Evolutionary conservation across 1,140 invertebrate species (phyloP).

Genomic region (Drosophila bipectinata): DNA sequence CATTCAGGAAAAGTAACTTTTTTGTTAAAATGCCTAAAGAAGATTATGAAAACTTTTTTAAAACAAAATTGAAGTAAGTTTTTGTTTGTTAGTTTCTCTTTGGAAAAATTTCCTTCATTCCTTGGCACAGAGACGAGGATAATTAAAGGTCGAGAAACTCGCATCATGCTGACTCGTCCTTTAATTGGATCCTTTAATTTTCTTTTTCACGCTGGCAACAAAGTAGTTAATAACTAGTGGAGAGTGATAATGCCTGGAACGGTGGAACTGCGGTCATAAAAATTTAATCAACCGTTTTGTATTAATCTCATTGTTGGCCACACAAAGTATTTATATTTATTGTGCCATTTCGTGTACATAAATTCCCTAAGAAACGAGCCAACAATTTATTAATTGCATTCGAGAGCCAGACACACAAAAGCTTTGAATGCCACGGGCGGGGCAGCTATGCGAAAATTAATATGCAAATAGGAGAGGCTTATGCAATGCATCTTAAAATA

Average conservation of each 20-base stretch:
- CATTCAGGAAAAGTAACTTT: background rate
- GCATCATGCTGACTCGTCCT: conserved; percentile 21
- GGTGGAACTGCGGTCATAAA: conserved; percentile 31
- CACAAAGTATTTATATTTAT: conserved; percentile 30
- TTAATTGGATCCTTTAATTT: conserved; percentile 19
- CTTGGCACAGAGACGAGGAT: conserved; percentile 14
- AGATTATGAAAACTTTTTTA: background rate
- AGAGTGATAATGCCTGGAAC: conserved; percentile 22
- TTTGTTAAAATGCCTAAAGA: background rate
- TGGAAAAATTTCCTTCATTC: conserved; percentile 4
- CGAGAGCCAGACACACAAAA: conserved; percentile 24
- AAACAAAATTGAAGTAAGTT: background rate
- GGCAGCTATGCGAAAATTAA: conserved; percentile 9
- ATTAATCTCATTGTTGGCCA: conserved; percentile 29
- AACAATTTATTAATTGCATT: conserved; percentile 46
- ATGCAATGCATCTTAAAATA: background rate
- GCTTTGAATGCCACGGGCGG: background rate
- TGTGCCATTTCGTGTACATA: conserved; percentile 14
- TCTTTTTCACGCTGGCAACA: conserved; percentile 2
- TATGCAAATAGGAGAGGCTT: background rate
- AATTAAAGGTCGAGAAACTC: conserved; percentile 37
- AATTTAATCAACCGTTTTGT: conserved; percentile 56
- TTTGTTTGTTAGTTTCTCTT: background rate
- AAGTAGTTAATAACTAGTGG: conserved; percentile 32
- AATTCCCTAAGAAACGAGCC: conserved; percentile 36